phyloP scores from a whole-genome alignment of 2,113 vertebrate species.

The Capreolus pygargus region DNA sequence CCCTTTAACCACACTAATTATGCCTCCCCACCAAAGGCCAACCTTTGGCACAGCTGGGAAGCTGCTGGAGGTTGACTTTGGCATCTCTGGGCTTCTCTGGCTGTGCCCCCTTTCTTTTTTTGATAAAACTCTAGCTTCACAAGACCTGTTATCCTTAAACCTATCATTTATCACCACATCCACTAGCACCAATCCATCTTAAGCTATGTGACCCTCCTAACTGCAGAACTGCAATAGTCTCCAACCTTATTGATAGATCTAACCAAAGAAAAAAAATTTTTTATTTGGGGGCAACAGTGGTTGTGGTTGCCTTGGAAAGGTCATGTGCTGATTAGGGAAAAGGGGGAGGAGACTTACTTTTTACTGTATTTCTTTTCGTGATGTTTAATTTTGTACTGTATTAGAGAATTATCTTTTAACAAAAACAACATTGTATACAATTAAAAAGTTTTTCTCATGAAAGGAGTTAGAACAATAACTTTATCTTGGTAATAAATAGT shows the following conservation, averaged over 20 bases:
- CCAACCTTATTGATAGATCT: neutral
- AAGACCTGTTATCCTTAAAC: neutral
- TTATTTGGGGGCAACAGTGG: neutral
- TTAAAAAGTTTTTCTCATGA: neutral
- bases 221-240: neutral
- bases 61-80: constrained; percentile 29
- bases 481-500: neutral
- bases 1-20: constrained; percentile 54
- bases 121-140: neutral
- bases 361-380: neutral
- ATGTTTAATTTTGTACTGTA: neutral
- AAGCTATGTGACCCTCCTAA: neutral
- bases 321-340: neutral
- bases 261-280: neutral
- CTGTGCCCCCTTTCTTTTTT: neutral
- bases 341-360: neutral
- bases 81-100: neutral
- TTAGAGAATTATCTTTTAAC: neutral
- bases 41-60: neutral
- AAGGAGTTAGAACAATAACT: neutral
- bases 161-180: neutral
- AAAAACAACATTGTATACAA: neutral
- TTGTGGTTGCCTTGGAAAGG: neutral
- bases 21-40: constrained; percentile 23
- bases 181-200: neutral